Evolutionary conservation across 2,888 invertebrate species (phyloP).

Genomic region (Ommatoiulus sabulosus): DNA sequence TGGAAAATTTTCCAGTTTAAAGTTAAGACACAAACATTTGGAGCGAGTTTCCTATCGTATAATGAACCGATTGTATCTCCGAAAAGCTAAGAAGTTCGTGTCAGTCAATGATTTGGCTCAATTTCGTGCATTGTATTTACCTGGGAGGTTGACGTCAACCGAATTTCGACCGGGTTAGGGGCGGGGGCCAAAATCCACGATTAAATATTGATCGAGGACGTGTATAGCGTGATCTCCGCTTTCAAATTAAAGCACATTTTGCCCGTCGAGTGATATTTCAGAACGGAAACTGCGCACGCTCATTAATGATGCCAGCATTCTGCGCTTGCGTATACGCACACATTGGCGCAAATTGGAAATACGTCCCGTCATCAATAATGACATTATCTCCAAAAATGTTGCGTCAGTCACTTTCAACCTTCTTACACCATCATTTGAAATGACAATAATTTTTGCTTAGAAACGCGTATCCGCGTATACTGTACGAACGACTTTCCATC

Average conservation of each 20-base stretch:
- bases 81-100: background rate
- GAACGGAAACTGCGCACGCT: too few species aligned
- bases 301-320: too few species aligned
- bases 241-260: background rate
- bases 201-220: background rate
- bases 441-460: too few species aligned
- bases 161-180: background rate
- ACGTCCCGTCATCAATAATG: too few species aligned
- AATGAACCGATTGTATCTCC: background rate
- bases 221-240: background rate
- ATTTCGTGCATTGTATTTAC: background rate
- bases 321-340: too few species aligned
- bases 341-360: too few species aligned
- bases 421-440: too few species aligned
- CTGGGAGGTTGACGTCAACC: background rate
- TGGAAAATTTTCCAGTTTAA: background rate
- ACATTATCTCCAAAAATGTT: too few species aligned
- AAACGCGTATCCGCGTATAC: too few species aligned
- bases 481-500: too few species aligned
- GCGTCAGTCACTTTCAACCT: too few species aligned
- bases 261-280: background rate
- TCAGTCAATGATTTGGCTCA: constrained; percentile 34
- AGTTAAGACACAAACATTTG: too few species aligned
- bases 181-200: background rate
- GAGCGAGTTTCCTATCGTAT: background rate